Percentiles rank a stretch among this genome's conserved stretches.
Conservation (phyloP, 2,113 vertebrate species). For the Paradisaea rubra region DNA sequence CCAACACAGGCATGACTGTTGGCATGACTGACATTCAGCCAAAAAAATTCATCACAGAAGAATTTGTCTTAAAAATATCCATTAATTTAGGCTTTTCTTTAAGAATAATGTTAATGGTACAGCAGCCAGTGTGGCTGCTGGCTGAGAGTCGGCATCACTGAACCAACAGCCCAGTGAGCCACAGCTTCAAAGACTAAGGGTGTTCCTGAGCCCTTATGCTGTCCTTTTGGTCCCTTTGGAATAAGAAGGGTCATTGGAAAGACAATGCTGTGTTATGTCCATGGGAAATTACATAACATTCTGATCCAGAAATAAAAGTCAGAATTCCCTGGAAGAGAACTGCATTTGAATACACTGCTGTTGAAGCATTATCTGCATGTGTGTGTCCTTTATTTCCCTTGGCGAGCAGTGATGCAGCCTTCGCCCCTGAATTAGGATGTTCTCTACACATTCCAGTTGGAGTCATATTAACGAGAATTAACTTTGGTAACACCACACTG, state of each 20-base stretch:
- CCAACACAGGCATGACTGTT: rapidly evolving
- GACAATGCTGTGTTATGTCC: neutral
- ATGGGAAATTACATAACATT: neutral
- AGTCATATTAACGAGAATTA: conserved; percentile 36
- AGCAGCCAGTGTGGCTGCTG: neutral
- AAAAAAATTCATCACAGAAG: neutral
- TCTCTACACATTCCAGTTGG: neutral
- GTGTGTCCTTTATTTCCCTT: neutral
- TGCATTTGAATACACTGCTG: rapidly evolving
- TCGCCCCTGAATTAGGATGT: neutral
- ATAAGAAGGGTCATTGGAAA: neutral
- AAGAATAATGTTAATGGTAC: neutral
- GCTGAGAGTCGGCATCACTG: neutral
- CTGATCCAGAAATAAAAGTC: neutral
- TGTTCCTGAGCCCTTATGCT: neutral
- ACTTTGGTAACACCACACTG: neutral
- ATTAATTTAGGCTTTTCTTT: neutral
- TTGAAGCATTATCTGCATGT: neutral
- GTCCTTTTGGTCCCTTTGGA: neutral
- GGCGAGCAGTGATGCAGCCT: neutral
- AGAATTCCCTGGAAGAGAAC: neutral
- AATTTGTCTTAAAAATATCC: neutral
- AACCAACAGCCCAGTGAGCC: rapidly evolving
- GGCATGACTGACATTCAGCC: neutral
- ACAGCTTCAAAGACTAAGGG: neutral